Conservation (phyloP, 2,888 invertebrate genomes). For the Auanema sp. region DNA sequence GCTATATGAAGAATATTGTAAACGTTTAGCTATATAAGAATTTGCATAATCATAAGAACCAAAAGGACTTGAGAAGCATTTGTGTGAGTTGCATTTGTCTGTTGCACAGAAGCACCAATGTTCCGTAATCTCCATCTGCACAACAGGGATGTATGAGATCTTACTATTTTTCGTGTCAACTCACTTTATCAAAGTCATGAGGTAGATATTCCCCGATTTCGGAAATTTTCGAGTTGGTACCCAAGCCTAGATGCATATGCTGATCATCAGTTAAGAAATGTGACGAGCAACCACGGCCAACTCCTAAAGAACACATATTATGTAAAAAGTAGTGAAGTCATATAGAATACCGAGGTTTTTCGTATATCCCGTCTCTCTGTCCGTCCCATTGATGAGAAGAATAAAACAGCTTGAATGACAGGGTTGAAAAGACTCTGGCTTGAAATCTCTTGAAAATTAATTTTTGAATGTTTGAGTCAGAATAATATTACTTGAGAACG, state of each 20-base stretch:
- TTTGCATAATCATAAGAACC: conserved; percentile 38
- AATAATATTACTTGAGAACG: conserved; percentile 24
- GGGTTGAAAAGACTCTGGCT: conserved; percentile 36
- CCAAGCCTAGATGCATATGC: conserved; percentile 51
- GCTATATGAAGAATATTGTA: conserved; percentile 38
- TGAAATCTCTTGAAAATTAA: conserved; percentile 31
- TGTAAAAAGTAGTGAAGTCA: background rate
- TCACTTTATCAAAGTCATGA: conserved; percentile 55
- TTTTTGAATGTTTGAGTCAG: background rate
- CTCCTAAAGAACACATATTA: conserved; percentile 30
- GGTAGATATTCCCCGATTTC: conserved; percentile 52
- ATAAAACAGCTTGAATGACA: conserved; percentile 55
- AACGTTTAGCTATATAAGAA: conserved; percentile 40
- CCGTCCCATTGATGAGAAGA: conserved; percentile 54
- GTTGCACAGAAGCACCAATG: conserved; percentile 61
- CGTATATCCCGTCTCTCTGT: conserved; percentile 48
- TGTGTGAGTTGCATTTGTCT: conserved; percentile 51
- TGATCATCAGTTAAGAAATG: conserved; percentile 57
- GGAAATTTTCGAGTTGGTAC: conserved; percentile 46
- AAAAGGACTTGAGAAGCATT: conserved; percentile 34
- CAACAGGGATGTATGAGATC: background rate
- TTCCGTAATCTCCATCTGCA: conserved; percentile 53
- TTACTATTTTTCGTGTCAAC: background rate
- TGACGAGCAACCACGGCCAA: conserved; percentile 54
- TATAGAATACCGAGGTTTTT: conserved; percentile 36